Evolutionary conservation across 2,888 invertebrate genomes (phyloP), one percentile per base, ranked within the genome.

Genomic region (Corbicula japonica): DNA sequence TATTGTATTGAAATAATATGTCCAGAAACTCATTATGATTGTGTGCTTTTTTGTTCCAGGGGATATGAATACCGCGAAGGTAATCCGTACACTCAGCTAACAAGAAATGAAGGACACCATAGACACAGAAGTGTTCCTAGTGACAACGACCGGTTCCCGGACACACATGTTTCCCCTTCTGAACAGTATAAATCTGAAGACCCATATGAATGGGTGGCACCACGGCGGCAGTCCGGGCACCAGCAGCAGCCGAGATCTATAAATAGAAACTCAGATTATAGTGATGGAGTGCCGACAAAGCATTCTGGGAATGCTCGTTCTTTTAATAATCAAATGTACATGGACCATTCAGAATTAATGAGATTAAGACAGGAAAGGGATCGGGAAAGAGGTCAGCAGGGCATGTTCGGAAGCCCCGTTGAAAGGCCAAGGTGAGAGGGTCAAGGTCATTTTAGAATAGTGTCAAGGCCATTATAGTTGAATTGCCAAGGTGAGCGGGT

Each of bases 261-360:
- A 34, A 75, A 70, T 38, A 70, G 81, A 65, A 44, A 58, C 26
- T 52, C 61, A 21, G 66, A 76, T 69, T 63, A 68, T 34, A 76
- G 75, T 5, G 69, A 72, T 18, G 66, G 72, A n/a, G 23, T 44
- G 44, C 71, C 66, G 32, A 58, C 68, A n/a, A 38, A 66, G 26
- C 65, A 73, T 35, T 71, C 71, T 76, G 78, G 82, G 62, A 76
- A 81, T 68, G 84, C 83, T n/a, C 73, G 84, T 44, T 86, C 91
- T 21, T 91, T 89, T 77, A 85, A 85, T 65, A 92, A 92, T 85
- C 89, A 90, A 72, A 89, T 89, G 54, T 92, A 92, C 77, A 91
- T 92, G 91, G 92, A 92, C 63, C 89, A 89, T 56, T 73, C 82
- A 18, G 91, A 91, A 12, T 58, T 90, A 56, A 86, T 87, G 74